Evolutionary conservation across 2,113 vertebrate genomes (phyloP).

Genomic region (Tringa solitaria): DNA sequence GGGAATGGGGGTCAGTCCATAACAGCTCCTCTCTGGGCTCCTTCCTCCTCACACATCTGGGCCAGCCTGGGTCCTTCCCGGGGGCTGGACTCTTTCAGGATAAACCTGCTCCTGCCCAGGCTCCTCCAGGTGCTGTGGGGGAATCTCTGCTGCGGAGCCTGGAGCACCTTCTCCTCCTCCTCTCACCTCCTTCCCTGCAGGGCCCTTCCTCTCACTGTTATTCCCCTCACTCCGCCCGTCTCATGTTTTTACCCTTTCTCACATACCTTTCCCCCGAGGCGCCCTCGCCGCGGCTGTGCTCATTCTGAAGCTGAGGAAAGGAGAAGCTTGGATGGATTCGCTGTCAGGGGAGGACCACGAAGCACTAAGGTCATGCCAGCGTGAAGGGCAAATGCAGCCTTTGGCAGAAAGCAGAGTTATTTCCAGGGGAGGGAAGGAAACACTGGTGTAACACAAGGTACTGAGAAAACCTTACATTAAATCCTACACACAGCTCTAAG

Average conservation of each 20-base stretch:
- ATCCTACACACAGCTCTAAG: neutral
- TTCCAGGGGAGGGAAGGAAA: neutral
- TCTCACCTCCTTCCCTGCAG: neutral
- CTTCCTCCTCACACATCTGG: neutral
- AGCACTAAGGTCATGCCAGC: neutral
- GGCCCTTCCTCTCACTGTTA: neutral
- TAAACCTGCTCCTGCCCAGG: neutral
- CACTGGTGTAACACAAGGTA: neutral
- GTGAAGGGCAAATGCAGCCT: neutral
- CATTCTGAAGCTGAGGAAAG: neutral
- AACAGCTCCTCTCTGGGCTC: neutral
- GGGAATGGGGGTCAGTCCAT: fast-evolving
- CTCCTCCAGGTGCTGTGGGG: neutral
- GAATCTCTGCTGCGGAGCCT: neutral
- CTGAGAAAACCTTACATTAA: neutral
- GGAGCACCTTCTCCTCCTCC: neutral
- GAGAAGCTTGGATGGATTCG: neutral
- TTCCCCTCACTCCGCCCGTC: neutral
- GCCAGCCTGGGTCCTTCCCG: neutral
- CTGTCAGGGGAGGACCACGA: neutral
- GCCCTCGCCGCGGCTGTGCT: fast-evolving
- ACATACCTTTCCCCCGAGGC: fast-evolving
- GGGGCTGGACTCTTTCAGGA: neutral
- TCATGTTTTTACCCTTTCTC: neutral
- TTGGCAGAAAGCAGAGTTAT: neutral